Conservation (phyloP, 2,113 vertebrate genomes). For the Abramis brama region DNA sequence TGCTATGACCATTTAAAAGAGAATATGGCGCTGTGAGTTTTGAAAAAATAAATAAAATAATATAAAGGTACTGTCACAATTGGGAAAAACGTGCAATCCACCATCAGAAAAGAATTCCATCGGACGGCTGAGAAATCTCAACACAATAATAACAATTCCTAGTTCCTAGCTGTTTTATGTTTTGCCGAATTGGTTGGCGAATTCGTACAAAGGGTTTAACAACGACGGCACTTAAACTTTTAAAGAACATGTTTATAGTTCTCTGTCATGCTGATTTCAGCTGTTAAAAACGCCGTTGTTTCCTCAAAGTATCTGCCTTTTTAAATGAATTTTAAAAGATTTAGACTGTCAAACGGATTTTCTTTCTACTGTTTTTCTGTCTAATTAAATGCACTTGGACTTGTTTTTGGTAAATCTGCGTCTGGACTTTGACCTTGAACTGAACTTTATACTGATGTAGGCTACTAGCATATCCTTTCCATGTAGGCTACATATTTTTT, state of each 20-base stretch:
- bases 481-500: not conserved
- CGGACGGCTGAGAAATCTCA: not conserved
- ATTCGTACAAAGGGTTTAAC: not conserved
- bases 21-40: not conserved
- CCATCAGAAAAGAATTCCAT: not conserved
- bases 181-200: not conserved
- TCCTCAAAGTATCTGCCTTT: not conserved
- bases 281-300: not conserved
- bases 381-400: conserved; percentile 56
- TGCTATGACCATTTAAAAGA: not conserved
- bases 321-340: not conserved
- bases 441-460: conserved; percentile 16
- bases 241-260: not conserved
- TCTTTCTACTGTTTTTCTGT: not conserved
- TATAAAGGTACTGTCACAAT: not conserved
- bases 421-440: conserved; percentile 63
- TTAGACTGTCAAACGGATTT: conserved; percentile 13
- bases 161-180: not conserved
- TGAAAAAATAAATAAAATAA: not conserved
- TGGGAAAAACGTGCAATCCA: not conserved
- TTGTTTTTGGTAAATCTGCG: conserved; percentile 51
- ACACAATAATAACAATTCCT: not conserved
- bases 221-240: not conserved
- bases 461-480: not conserved
- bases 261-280: not conserved